Conservation (phyloP, 2,797 vertebrate species). For the Pyrrhura leucotis region DNA sequence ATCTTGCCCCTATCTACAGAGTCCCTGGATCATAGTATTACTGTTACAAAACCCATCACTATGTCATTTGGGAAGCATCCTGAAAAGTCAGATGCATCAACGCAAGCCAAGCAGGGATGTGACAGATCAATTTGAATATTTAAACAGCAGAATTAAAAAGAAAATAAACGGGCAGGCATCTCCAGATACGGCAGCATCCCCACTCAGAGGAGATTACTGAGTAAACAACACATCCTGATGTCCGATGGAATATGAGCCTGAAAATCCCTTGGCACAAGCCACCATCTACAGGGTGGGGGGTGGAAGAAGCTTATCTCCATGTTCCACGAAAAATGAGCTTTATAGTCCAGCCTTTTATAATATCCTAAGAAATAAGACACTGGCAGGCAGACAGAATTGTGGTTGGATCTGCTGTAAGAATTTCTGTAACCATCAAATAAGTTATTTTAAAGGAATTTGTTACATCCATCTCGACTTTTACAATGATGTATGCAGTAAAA, state of each 20-base stretch:
- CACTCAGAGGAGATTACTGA: background rate
- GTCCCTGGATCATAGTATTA: background rate
- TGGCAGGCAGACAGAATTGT: background rate
- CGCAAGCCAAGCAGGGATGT: slow-evolving; percentile 20
- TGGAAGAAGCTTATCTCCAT: background rate
- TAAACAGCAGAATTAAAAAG: background rate
- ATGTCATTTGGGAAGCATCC: slow-evolving; percentile 22
- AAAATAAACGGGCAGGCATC: background rate
- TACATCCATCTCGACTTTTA: background rate
- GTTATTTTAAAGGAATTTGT: background rate
- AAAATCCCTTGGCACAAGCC: background rate
- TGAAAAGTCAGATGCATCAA: slow-evolving; percentile 3
- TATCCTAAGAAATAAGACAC: background rate
- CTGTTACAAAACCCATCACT: background rate
- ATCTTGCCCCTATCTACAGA: background rate
- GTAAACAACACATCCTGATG: background rate
- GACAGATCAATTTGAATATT: slow-evolving; percentile 8
- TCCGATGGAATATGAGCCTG: background rate
- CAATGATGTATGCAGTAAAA: background rate
- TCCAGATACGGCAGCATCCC: background rate
- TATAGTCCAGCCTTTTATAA: background rate
- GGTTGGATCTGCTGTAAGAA: background rate
- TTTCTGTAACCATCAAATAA: background rate
- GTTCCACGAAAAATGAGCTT: background rate
- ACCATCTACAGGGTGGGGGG: background rate